Conservation (phyloP, 2,797 vertebrate genomes). For the Lerista edwardsae region DNA sequence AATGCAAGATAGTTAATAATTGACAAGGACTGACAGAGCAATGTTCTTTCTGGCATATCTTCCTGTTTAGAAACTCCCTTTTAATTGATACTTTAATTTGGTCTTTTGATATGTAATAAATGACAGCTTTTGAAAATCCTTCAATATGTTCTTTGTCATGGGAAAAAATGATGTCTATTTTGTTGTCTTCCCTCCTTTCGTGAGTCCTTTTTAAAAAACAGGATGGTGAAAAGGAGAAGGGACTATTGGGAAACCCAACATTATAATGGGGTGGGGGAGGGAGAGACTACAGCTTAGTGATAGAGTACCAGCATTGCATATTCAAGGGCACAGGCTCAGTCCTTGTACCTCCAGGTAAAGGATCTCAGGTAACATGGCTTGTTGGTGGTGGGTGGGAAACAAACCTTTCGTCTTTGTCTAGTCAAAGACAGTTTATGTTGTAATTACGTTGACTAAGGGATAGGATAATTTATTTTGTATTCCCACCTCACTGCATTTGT, state of each 20-base stretch:
- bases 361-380: neutral
- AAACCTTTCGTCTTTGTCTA: neutral
- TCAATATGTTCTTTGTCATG: neutral
- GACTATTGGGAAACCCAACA: neutral
- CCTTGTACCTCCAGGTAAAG: neutral
- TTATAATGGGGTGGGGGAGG: neutral
- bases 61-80: slow-evolving; percentile 1
- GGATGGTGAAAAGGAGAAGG: neutral
- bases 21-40: slow-evolving; percentile 36
- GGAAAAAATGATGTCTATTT: neutral
- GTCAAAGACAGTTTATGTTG: neutral
- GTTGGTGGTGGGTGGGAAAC: neutral
- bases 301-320: neutral
- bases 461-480: neutral
- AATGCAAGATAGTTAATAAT: slow-evolving; percentile 51
- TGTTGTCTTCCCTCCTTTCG: neutral
- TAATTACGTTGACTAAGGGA: neutral
- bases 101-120: slow-evolving; percentile 32
- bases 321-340: neutral
- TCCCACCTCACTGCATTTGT: neutral
- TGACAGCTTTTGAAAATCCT: neutral
- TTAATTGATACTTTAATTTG: slow-evolving; percentile 53
- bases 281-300: neutral
- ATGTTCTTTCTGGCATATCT: slow-evolving; percentile 6
- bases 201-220: neutral